Conservation (phyloP, 2,888 invertebrate genomes). For the Camponotus fellah region DNA sequence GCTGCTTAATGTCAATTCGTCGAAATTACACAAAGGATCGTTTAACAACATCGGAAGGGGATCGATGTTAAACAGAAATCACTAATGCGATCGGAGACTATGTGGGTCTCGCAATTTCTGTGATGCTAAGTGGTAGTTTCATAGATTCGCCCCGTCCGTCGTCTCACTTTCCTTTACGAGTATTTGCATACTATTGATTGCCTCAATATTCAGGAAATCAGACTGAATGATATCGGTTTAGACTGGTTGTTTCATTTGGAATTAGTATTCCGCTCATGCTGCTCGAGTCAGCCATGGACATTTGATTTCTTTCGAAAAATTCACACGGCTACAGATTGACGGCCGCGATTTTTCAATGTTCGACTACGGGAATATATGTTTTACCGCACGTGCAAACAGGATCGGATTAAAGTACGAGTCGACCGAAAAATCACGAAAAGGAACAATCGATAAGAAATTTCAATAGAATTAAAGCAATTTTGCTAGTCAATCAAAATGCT, state of each 20-base stretch:
- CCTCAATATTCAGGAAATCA: conserved; percentile 54
- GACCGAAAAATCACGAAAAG: conserved; percentile 35
- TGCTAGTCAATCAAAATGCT: background rate
- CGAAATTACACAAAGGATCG: conserved; percentile 26
- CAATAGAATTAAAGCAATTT: conserved; percentile 3
- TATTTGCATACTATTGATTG: conserved; percentile 54
- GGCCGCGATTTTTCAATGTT: conserved; percentile 57
- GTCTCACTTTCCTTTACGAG: conserved; percentile 39
- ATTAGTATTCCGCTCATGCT: conserved; percentile 42
- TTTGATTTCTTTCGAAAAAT: conserved; percentile 59
- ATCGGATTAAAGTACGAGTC: conserved; percentile 43
- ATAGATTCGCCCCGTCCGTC: background rate
- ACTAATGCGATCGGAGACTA: conserved; percentile 30
- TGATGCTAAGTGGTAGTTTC: conserved; percentile 23
- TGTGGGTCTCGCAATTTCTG: conserved; percentile 30
- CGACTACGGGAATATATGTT: conserved; percentile 43
- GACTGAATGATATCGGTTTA: conserved; percentile 38
- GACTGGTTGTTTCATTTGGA: conserved; percentile 45
- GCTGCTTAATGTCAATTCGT: conserved; percentile 42
- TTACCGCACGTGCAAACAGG: conserved; percentile 49
- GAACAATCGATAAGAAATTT: conserved; percentile 12
- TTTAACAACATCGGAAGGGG: conserved; percentile 14
- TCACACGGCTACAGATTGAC: conserved; percentile 54
- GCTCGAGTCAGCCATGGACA: conserved; percentile 39
- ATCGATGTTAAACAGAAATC: conserved; percentile 49